phyloP scores from a whole-genome alignment of 2,888 invertebrate species.

The Plebejus argus region DNA sequence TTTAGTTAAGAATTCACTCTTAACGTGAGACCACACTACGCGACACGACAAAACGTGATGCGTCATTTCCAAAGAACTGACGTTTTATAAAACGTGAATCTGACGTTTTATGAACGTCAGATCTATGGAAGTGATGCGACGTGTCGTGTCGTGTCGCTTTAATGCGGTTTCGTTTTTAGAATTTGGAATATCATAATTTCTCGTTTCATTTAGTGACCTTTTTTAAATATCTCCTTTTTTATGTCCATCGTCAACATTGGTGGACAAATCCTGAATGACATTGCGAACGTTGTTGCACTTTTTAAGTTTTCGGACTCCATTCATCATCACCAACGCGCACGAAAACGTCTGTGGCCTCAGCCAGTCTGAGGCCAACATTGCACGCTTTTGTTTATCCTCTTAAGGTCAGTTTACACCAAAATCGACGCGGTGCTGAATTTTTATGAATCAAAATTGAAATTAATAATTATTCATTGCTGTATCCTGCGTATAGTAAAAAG shows the following conservation, averaged over 20 bases:
- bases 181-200: neutral
- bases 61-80: too few species aligned
- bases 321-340: neutral
- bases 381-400: conserved; percentile 62
- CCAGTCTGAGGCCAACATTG: conserved; percentile 69
- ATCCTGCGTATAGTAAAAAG: neutral
- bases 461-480: neutral
- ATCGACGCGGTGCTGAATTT: neutral
- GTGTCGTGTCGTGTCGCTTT: too few species aligned
- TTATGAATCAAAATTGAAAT: neutral
- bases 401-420: neutral
- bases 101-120: too few species aligned
- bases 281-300: neutral
- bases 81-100: too few species aligned
- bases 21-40: neutral
- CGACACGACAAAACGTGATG: too few species aligned
- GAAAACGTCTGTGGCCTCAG: conserved; percentile 75
- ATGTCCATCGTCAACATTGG: neutral
- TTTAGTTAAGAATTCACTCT: neutral
- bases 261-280: neutral
- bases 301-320: neutral
- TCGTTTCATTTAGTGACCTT: neutral
- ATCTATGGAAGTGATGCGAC: too few species aligned
- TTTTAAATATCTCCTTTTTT: neutral
- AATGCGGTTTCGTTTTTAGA: neutral